Evolutionary conservation across 2,113 vertebrate genomes (phyloP).

Genomic region (Neopipo cinnamomea): DNA sequence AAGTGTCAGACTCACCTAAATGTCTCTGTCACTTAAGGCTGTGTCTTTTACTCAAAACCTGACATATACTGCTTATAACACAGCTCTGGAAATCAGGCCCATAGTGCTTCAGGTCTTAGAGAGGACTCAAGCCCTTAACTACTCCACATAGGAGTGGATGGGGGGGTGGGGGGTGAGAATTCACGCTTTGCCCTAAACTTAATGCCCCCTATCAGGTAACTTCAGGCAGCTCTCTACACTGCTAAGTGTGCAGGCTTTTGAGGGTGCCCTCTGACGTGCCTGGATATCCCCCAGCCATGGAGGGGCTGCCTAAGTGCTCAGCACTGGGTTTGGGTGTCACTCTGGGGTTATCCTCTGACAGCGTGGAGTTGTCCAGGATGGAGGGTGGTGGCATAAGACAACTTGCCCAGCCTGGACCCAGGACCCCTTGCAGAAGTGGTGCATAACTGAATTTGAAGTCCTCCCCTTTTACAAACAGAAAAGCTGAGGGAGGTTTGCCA

Average conservation of each 20-base stretch:
- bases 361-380: neutral
- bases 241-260: neutral
- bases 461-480: neutral
- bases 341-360: neutral
- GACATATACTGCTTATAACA: neutral
- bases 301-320: neutral
- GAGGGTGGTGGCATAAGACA: neutral
- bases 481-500: neutral
- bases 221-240: neutral
- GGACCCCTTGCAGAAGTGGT: neutral
- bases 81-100: neutral
- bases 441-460: neutral
- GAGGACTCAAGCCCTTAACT: neutral
- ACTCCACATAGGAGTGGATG: neutral
- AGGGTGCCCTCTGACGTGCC: neutral
- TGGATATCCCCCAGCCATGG: neutral
- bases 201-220: neutral
- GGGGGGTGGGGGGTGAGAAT: accelerated
- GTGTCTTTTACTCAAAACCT: neutral
- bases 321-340: neutral
- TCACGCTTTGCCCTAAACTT: accelerated
- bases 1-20: neutral
- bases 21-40: neutral
- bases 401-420: neutral
- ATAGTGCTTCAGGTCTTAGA: neutral